Base-by-base conservation (phyloP, 2,113 vertebrate genomes). In the Damaliscus lunatus region DNA sequence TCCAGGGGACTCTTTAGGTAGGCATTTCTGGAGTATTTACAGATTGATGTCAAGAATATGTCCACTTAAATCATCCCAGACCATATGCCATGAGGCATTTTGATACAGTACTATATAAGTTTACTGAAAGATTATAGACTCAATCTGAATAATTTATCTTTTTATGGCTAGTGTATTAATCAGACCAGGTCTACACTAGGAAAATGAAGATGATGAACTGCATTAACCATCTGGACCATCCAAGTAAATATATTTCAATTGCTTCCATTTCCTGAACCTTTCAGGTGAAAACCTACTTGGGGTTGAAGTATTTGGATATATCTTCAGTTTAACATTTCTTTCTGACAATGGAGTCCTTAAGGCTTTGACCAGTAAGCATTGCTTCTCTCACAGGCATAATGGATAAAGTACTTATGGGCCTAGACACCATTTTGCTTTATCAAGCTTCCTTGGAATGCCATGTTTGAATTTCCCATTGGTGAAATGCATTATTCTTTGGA, bases 121-220 rank as follows among this genome's bases (percentile, higher is more conserved):
- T 84, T 88, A 55, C 90, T 83, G 8, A 83, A 92, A 64, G 31
- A 81, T 88, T 94, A 57, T 62, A 88, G 64, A 46, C 29, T 92
- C 96, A 97, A 53, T 95, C 71, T 95, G 62, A 43, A 86, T 92
- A 81, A 97, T 92, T 92, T 52, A 33, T 94, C n/a, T 89, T 94
- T 93, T 97, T 95, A 91, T 4, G 67, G 31, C 6, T 95, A 36
- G 50, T 96, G 36, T 36, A 95, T 92, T 97, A 93, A 97, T 97
- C 88, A 87, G 14, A 25, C 43, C 14, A 94, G 23, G 12, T 80
- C 27, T 97, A 96, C 46, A 80, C 36, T 95, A 88, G 11, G 23
- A 96, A 90, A 97, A 92, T 88, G 85, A 97, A 96, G 17, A 80
- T 90, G 91, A 94, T 96, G 91, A 97, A 92, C 71, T 36, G 78